Evolutionary conservation across 2,113 vertebrate genomes (phyloP), one percentile per base, ranked within the genome.

Genomic region (Pogonocichla stellata): DNA sequence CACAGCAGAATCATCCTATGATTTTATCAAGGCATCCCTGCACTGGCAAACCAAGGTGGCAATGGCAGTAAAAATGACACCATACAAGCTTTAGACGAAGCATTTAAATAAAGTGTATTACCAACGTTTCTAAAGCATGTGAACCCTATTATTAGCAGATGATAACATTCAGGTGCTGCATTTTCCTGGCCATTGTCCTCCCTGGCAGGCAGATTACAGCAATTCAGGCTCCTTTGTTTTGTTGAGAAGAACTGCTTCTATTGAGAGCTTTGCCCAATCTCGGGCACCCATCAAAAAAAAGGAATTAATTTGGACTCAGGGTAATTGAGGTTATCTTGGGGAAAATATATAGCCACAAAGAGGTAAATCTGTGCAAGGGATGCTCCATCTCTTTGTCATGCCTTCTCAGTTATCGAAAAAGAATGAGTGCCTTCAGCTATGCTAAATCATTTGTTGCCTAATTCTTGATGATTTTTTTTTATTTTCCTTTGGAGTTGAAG

Each of bases 181-280:
- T 91, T 95, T 94, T 92, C 92, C 74, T 88, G 74, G 62, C 60
- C 48, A 94, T 96, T 96, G 75, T 95, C 75, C 60, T 88, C 10
- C 26, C 64, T 70, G 67, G 67, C 81, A 80, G 80, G 67, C 72
- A 92, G 94, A 97, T 94, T 96, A 93, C 86, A 91, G 94, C 83
- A 83, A 94, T 94, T 95, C 96, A 93, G 72, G 19, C 34, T 86
- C 72, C 77, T 97, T 97, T 97, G 95, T 97, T 92, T 91, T 92
- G 95, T 69, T 66, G 91, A 96, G 88, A 67, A 88, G 77, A 96
- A 64, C 64, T 90, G 72, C 56, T 90, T 74, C 94, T 78, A 40
- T 95, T 96, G 72, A 96, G 34, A 82, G 82, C 22, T 93, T 83
- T 86, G n/a, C 67, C 67, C 80, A 93, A 71, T 95, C 88, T 80